Evolutionary conservation across 2,113 vertebrate species (phyloP).

Genomic region (Cynocephalus volans): DNA sequence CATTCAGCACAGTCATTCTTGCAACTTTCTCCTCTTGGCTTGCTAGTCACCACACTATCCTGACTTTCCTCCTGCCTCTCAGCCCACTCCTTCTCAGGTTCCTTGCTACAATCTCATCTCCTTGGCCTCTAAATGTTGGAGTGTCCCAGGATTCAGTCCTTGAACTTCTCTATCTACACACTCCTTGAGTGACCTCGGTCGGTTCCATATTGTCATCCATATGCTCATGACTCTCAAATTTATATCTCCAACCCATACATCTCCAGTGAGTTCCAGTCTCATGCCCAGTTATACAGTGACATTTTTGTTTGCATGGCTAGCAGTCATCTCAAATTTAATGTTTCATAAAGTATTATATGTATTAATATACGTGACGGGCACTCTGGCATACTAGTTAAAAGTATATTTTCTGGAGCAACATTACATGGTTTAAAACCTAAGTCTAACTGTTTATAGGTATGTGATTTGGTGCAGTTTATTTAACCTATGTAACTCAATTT

Average conservation of each 20-base stretch:
- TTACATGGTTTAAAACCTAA: neutral
- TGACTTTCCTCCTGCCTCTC: neutral
- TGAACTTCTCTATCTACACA: neutral
- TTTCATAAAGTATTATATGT: neutral
- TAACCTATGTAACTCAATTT: too few species aligned
- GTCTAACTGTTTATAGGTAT: too few species aligned
- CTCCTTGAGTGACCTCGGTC: neutral
- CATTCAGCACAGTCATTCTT: neutral
- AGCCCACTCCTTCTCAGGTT: neutral
- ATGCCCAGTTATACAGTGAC: neutral
- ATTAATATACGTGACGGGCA: neutral
- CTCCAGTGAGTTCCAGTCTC: neutral
- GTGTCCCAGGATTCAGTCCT: neutral
- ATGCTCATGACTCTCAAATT: neutral
- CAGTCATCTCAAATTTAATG: neutral
- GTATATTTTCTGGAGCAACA: neutral
- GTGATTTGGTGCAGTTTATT: too few species aligned
- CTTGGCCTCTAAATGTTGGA: neutral
- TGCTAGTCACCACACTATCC: neutral
- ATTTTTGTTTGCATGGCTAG: neutral
- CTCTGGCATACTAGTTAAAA: neutral
- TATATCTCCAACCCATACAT: neutral
- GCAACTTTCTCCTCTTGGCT: neutral
- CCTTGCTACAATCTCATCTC: neutral
- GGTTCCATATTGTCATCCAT: neutral